These are phyloP conservation scores for Heteractis magnifica DNA, from an alignment of 92 coral and sea anemone species.

Conservation along the genomic window DNA sequence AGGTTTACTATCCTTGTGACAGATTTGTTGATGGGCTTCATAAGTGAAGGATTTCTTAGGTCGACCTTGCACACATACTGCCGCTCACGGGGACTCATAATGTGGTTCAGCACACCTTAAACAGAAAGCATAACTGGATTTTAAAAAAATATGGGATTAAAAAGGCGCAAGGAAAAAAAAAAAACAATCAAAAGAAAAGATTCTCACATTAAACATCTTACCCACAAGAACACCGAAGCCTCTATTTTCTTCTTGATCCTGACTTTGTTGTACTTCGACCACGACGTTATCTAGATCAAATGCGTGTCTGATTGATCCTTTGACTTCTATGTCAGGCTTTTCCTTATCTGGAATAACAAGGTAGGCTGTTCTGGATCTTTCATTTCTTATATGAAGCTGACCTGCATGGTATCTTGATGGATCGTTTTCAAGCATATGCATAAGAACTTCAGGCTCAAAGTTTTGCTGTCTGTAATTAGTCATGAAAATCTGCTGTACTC, in stretches of 20 bases:
- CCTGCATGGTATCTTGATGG: conserved; percentile 57
- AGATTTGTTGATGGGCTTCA: conserved; percentile 86
- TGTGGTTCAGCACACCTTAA: conserved; percentile 73
- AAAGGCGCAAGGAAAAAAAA: no score
- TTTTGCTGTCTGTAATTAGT: conserved; percentile 32
- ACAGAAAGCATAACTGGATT: no score
- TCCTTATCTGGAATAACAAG: conserved; percentile 68
- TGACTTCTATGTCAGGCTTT: conserved; percentile 78
- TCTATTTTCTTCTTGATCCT: background rate
- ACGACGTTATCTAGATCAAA: conserved; percentile 89
- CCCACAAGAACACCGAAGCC: conserved; percentile 14
- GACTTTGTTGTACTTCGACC: conserved; percentile 30
- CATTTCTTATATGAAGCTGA: conserved; percentile 60
- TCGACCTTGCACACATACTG: conserved; percentile 83
- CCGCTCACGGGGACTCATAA: conserved; percentile 83
- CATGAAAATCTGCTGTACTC: conserved; percentile 30
- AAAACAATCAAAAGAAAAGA: background rate
- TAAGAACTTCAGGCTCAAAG: conserved; percentile 54
- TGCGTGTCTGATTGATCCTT: conserved; percentile 69
- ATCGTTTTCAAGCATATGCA: conserved; percentile 35
- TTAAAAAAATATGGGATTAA: no score
- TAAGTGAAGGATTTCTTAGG: conserved; percentile 47
- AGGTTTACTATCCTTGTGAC: conserved; percentile 66
- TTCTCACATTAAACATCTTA: background rate
- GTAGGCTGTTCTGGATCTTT: conserved; percentile 48